Conservation (phyloP, 2,797 vertebrate genomes). For the Rhinoraja longicauda region DNA sequence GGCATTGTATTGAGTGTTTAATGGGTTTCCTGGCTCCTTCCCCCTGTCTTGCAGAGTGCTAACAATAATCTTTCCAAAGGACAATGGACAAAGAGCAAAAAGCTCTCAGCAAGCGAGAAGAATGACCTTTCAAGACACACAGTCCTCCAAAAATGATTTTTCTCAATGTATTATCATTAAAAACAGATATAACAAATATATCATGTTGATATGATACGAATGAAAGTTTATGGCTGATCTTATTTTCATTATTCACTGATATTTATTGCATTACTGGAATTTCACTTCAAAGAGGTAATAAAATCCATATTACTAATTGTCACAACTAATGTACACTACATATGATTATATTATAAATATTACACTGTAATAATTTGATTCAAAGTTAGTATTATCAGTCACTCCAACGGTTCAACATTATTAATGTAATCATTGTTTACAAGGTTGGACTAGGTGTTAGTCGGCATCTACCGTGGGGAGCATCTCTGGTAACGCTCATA, state of each 20-base stretch:
- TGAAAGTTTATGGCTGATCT: neutral
- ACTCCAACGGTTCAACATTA: neutral
- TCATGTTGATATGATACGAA: neutral
- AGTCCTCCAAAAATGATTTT: neutral
- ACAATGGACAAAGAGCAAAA: neutral
- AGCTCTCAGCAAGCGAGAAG: neutral
- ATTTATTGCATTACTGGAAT: neutral
- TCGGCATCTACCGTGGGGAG: neutral
- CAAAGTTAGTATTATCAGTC: neutral
- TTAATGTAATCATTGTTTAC: neutral
- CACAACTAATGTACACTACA: neutral
- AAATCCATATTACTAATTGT: slow-evolving; percentile 2
- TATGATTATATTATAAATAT: neutral
- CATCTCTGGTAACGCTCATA: neutral
- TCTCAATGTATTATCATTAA: neutral
- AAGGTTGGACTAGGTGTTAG: neutral
- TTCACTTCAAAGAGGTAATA: neutral
- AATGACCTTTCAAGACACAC: neutral
- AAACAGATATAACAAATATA: neutral
- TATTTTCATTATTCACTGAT: neutral
- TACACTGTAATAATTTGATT: neutral
- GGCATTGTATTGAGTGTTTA: neutral
- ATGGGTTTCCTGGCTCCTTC: neutral
- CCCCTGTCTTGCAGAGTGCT: neutral
- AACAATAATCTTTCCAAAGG: neutral